Percentiles rank a stretch among this genome's conserved stretches.
Conservation (phyloP, 2,888 invertebrate genomes). For the Diplazon laetatorius region DNA sequence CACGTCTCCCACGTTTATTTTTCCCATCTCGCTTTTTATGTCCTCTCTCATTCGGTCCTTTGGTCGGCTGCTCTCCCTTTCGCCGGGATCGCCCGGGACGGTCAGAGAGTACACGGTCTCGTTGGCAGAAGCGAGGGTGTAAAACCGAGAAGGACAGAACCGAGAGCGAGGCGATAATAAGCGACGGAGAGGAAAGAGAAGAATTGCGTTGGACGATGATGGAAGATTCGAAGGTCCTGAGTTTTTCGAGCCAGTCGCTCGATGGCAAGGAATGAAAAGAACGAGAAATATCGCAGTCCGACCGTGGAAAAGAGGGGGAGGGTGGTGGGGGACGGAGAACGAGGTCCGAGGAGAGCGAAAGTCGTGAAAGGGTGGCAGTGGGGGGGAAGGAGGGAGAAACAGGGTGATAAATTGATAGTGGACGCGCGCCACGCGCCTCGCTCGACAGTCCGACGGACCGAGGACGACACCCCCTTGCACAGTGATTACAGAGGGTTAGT, state of each 20-base stretch:
- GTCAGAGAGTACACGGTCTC: too few species aligned
- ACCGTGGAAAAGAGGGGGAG: slow-evolving; percentile 63
- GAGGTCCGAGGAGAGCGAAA: slow-evolving; percentile 64
- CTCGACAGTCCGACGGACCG: slow-evolving; percentile 33
- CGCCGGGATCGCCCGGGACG: slow-evolving; percentile 44
- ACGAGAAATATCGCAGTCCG: slow-evolving; percentile 63
- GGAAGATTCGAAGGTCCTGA: slow-evolving; percentile 16
- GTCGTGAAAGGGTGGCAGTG: too few species aligned
- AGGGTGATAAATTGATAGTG: slow-evolving; percentile 82
- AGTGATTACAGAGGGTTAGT: slow-evolving; percentile 40
- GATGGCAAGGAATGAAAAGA: slow-evolving; percentile 35
- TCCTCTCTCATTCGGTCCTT: slow-evolving; percentile 56
- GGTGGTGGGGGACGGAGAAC: too few species aligned
- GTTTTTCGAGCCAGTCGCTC: background rate
- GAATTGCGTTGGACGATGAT: slow-evolving; percentile 52
- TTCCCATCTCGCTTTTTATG: slow-evolving; percentile 38
- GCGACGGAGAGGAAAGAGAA: slow-evolving; percentile 56
- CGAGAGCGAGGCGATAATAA: slow-evolving; percentile 37
- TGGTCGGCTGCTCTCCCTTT: slow-evolving; percentile 55
- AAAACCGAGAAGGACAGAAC: slow-evolving; percentile 39
- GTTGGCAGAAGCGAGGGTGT: slow-evolving; percentile 29
- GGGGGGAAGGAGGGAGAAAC: too few species aligned
- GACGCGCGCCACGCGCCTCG: slow-evolving; percentile 78
- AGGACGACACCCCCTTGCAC: slow-evolving; percentile 41
- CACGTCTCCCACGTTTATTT: slow-evolving; percentile 36